Evolutionary conservation across 2,113 vertebrate genomes (phyloP).

Genomic region (Mormyrus lacerda): DNA sequence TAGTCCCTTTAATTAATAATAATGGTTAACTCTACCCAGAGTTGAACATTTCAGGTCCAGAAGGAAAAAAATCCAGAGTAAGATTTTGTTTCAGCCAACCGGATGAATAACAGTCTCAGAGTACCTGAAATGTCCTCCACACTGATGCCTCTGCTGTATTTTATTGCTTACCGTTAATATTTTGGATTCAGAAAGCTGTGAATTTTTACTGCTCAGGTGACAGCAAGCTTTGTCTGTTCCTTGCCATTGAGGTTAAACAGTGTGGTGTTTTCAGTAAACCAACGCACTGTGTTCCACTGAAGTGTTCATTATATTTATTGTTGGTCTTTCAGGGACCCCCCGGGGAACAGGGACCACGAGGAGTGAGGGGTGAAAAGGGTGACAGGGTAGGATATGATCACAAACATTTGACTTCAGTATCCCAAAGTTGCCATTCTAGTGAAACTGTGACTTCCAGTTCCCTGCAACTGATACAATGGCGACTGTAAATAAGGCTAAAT

Average conservation of each 20-base stretch:
- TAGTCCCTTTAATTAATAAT: neutral
- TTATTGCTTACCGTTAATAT: neutral
- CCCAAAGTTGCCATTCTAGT: neutral
- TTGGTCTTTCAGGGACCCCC: constrained; percentile 68
- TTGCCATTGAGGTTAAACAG: neutral
- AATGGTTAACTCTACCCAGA: neutral
- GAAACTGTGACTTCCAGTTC: neutral
- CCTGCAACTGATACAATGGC: neutral
- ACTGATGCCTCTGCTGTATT: neutral
- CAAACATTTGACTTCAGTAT: constrained; percentile 13
- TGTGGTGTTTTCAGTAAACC: neutral
- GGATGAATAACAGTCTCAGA: neutral
- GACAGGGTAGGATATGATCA: constrained; percentile 66
- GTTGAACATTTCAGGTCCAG: neutral
- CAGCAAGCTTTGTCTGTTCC: neutral
- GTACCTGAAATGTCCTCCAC: neutral
- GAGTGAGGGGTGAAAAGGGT: constrained; percentile 76
- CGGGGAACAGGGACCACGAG: constrained; percentile 81
- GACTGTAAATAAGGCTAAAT: neutral
- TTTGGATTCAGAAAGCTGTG: neutral
- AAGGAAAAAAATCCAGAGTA: neutral
- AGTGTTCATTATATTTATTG: neutral
- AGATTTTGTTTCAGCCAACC: neutral
- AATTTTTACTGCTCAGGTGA: neutral
- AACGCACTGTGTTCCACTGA: neutral